Evolutionary conservation across 1,140 invertebrate genomes (phyloP), one percentile per base, ranked within the genome.

Genomic region (Zeugodacus cucurbitae): DNA sequence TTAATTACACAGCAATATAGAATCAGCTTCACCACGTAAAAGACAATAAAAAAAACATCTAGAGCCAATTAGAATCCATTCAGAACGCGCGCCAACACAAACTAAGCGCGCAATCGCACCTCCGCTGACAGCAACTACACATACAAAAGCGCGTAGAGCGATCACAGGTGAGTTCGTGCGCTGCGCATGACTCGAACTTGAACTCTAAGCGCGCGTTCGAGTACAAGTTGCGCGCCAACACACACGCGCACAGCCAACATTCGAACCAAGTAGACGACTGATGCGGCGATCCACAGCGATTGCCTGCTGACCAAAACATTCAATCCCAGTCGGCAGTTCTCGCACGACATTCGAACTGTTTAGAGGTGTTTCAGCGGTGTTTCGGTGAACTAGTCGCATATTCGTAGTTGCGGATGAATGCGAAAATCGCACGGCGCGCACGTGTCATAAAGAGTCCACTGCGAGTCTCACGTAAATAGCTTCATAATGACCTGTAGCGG

Each of bases 181-280:
- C 41, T 82, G 74, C 74, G 74, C 74, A 82, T 82, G 74, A 82
- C 74, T 82, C 74, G 74, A 82, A 82, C 74, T 82, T 82, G 74
- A 82, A 82, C 74, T 82, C 74, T 26, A 82, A 82, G 41, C 37
- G 41, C 41, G 26, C n/a, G 74, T 82, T 82, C 22, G 41, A 82
- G 74, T 41, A 41, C 7, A 41, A 82, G 34, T 54, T 82, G 41
- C n/a, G 14, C 74, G 4, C 74, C 7, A 41, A 82, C 41, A 29
- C 20, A 48, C 37, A 82, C 74, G 14, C 41, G 11, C 41, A 22
- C 74, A 78, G n/a, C 37, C 58, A 22, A 26, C 58, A 74, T 41
- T 6, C 67, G 67, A 74, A 74, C 67, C 74, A 48, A 48, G 41
- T 82, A 44, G n/a, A 8, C 74, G 22, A 82, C 3, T 26, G 74